Base-by-base conservation (phyloP, 2,113 vertebrate genomes). In the Pogonocichla stellata region DNA sequence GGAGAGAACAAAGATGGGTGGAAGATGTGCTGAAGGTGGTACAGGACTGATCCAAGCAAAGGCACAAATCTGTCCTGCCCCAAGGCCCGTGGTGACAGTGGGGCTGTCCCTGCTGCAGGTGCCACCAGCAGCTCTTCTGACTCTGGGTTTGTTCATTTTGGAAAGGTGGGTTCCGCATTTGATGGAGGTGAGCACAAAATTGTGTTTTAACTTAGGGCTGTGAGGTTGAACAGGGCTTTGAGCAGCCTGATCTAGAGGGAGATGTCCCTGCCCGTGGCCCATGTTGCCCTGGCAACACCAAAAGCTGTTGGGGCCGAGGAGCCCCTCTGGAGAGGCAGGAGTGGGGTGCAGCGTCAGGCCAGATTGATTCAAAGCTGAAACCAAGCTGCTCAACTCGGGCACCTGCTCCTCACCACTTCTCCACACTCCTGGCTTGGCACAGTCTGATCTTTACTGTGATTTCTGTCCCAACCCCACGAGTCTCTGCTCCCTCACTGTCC, bases 101-200 rank as follows among this genome's bases (percentile, higher is more conserved):
- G 10, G 19, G 19, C 51, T 64, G 33, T 40, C 43, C 54, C 22
- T 31, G 9, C 19, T 19, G 17, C 40, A 9, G 29, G 50, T 17
- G 75, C 24, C 56, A 24, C n/a, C 29, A 3, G 31, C 1, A 0
- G 17, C 78, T 75, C 14, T n/a, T 38, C 2, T 13, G 10, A 12
- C 51, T 33, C 29, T 2, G 18, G 22, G 12, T 14, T 4, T 24
- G 2, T n/a, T 10, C 19, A 1, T 20, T 29, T 8, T 14, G 47
- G 12, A 26, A 67, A 54, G 58, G 20, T 10, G 48, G 11, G 18
- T 87, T 54, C 64, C 0, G 0, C 9, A 0, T 45, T n/a, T 50
- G 29, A 9, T 33, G 70, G 64, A 78, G 40, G 23, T 17, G 26
- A 88, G 56, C 10, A 12, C 14, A 3, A 18, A 57, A 24, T 8